A percentile compares a stretch with the other conserved stretches of the same genome.
Evolutionary conservation across 2,113 vertebrate genomes (phyloP).

Genomic region (Centrocercus urophasianus): DNA sequence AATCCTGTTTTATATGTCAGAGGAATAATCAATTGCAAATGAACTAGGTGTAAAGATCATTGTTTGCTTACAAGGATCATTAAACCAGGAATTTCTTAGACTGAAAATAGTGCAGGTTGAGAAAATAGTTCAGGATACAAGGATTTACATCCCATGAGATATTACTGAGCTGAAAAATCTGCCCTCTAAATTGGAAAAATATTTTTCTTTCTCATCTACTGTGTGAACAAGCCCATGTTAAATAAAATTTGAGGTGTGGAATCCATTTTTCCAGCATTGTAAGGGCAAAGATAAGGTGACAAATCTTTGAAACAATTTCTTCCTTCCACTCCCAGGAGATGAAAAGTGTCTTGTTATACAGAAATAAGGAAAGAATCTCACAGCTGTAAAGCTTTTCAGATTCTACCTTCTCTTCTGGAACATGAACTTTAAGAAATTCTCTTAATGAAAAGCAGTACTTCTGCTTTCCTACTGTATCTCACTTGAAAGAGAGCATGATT

Average conservation of each 20-base stretch:
- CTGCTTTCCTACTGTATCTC: not conserved
- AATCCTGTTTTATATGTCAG: not conserved
- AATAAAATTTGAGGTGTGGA: conserved; percentile 2
- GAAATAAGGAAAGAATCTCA: conserved; percentile 25
- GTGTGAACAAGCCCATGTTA: not conserved
- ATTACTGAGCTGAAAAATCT: not conserved
- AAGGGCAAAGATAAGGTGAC: conserved; percentile 4
- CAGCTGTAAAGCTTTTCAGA: conserved; percentile 3
- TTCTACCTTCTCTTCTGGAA: not conserved
- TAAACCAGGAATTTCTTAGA: not conserved
- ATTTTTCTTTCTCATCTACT: conserved; percentile 15
- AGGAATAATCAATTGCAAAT: not conserved
- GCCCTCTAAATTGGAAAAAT: not conserved
- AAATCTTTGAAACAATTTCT: conserved; percentile 22
- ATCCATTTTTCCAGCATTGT: not conserved
- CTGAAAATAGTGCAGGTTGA: not conserved
- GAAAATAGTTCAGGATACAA: not conserved
- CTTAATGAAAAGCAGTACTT: not conserved
- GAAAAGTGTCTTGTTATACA: not conserved
- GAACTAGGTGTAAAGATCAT: not conserved
- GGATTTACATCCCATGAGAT: not conserved
- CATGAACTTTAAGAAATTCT: not conserved
- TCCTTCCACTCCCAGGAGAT: not conserved
- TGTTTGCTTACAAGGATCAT: conserved; percentile 3
- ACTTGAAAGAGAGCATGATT: not conserved